A percentile compares a stretch with the other conserved stretches of the same genome.
These are phyloP conservation scores for Tipula helvola DNA, from an alignment of 2,888 invertebrate species.

Conservation along the genomic window DNA sequence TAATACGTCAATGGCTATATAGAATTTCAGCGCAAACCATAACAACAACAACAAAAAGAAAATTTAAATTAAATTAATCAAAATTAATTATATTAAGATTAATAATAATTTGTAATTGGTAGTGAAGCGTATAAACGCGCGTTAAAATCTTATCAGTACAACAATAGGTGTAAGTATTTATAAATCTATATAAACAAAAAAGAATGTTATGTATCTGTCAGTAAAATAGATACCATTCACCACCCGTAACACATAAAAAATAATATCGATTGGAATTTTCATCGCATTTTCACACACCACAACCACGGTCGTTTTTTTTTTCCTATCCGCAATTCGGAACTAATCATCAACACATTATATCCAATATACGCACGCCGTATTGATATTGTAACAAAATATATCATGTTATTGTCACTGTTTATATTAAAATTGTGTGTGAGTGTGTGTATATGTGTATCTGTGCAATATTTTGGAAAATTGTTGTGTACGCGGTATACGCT, in stretches of 20 bases:
- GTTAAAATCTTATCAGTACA: background rate
- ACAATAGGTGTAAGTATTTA: background rate
- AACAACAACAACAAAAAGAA: background rate
- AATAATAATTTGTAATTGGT: constrained; percentile 4
- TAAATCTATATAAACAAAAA: background rate
- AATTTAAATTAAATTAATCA: background rate
- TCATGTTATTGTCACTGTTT: background rate
- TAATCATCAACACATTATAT: background rate
- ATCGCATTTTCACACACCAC: background rate
- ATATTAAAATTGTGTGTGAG: background rate
- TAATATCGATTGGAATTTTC: background rate
- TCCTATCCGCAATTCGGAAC: background rate
- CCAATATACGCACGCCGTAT: background rate
- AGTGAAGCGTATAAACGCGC: background rate
- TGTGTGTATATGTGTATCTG: background rate
- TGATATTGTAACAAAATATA: background rate
- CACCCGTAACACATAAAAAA: background rate
- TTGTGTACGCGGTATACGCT: background rate
- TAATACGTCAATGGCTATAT: background rate
- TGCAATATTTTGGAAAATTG: background rate
- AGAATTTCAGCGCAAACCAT: background rate
- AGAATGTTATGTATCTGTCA: background rate
- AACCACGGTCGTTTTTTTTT: background rate
- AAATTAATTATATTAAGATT: background rate
- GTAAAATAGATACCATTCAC: background rate